These are phyloP conservation scores for Pseudopodoces humilis DNA, from an alignment of 2,113 vertebrate genomes.

Conservation along the genomic window DNA sequence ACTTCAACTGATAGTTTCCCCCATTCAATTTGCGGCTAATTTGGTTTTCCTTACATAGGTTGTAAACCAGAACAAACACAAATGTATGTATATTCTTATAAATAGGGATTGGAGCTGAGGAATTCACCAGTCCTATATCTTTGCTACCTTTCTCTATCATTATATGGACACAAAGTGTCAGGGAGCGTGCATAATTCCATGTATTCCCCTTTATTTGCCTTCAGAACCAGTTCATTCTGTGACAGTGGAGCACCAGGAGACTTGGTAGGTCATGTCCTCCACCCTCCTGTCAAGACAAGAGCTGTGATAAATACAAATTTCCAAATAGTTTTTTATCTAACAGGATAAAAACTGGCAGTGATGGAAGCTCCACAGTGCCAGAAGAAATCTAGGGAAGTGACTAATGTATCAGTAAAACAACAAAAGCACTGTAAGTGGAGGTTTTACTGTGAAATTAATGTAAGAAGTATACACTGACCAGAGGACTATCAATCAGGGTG, in stretches of 20 bases:
- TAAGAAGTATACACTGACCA: not conserved
- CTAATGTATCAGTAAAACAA: not conserved
- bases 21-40: not conserved
- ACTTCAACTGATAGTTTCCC: not conserved
- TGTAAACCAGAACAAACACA: not conserved
- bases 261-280: not conserved
- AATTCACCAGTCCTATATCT: not conserved
- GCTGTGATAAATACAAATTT: not conserved
- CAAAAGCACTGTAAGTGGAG: not conserved
- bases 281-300: not conserved
- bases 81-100: not conserved
- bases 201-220: not conserved
- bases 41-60: not conserved
- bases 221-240: not conserved
- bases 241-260: not conserved
- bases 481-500: not conserved
- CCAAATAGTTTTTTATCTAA: not conserved
- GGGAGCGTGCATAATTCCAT: fast-evolving
- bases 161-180: not conserved
- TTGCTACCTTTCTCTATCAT: not conserved
- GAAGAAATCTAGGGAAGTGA: not conserved
- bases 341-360: not conserved
- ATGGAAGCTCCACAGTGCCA: not conserved
- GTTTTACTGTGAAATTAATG: not conserved
- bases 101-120: not conserved